Conservation (phyloP, 2,113 vertebrate species). For the Centrocercus urophasianus region DNA sequence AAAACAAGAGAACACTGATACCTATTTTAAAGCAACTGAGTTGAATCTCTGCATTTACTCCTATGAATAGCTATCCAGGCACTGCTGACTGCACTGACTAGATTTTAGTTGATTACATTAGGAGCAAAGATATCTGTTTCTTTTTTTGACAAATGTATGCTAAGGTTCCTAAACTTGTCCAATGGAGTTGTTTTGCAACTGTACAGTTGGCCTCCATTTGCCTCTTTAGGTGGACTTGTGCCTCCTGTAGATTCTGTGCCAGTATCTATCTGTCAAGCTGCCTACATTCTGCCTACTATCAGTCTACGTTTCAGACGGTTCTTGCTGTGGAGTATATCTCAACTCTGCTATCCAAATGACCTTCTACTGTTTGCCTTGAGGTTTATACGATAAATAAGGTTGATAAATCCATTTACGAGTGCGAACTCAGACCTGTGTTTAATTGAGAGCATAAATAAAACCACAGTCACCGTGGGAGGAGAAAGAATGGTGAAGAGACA, state of each 20-base stretch:
- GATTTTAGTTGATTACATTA: not conserved
- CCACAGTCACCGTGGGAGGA: not conserved
- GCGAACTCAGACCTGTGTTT: not conserved
- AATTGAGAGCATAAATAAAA: not conserved
- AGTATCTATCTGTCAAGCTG: not conserved
- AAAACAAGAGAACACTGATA: not conserved
- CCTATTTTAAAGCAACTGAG: not conserved
- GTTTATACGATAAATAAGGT: not conserved
- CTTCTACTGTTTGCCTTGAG: not conserved
- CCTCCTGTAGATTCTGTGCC: not conserved
- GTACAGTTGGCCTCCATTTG: not conserved
- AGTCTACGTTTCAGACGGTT: not conserved
- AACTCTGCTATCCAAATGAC: not conserved
- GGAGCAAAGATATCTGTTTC: not conserved
- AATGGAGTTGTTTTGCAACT: not conserved
- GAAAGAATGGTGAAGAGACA: slow-evolving; percentile 11
- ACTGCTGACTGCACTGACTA: not conserved
- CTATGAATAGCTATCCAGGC: not conserved
- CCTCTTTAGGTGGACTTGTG: rapidly evolving
- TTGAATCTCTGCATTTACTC: not conserved
- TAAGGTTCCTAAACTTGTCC: not conserved
- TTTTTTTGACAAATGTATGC: not conserved
- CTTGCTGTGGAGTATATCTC: not conserved
- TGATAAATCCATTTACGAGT: not conserved
- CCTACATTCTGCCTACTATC: not conserved